These are phyloP conservation scores for Antechinus stuartii DNA, from an alignment of 2,113 vertebrate species.

Conservation along the genomic window DNA sequence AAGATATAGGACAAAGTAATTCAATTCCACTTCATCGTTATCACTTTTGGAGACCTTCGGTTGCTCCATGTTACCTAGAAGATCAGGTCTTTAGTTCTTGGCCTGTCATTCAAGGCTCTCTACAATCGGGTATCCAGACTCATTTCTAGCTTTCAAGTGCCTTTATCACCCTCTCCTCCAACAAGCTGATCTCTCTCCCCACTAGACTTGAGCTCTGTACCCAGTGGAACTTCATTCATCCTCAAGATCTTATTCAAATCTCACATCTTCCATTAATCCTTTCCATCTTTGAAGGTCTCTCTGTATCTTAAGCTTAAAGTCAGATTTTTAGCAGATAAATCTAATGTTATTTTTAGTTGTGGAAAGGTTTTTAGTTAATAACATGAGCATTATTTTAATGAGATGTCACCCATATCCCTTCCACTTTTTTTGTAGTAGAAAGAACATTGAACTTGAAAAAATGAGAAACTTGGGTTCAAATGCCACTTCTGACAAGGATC, in stretches of 20 bases:
- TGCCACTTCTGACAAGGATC: background rate
- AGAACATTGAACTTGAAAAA: background rate
- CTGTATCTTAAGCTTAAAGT: slow-evolving; percentile 24
- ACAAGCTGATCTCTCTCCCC: background rate
- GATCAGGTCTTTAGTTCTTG: background rate
- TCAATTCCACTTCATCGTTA: slow-evolving; percentile 20
- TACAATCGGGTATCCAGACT: background rate
- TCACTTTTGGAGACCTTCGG: background rate
- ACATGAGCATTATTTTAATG: slow-evolving; percentile 15
- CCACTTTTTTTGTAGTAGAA: slow-evolving; percentile 17
- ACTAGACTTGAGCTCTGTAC: background rate
- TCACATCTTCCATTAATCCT: background rate
- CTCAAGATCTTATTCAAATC: background rate
- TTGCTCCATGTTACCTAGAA: slow-evolving; percentile 26
- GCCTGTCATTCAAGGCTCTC: slow-evolving; percentile 19
- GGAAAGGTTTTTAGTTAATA: slow-evolving; percentile 19
- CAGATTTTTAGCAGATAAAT: background rate
- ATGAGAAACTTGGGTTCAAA: background rate
- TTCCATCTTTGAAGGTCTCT: slow-evolving; percentile 6
- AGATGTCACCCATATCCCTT: slow-evolving; percentile 13
- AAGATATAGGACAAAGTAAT: slow-evolving; percentile 20
- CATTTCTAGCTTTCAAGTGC: background rate
- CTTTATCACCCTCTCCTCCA: slow-evolving; percentile 28
- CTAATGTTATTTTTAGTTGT: slow-evolving; percentile 20
- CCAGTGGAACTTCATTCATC: slow-evolving; percentile 30